Percentiles rank a stretch among this genome's conserved stretches.
phyloP scores from a whole-genome alignment of 2,888 invertebrate species.

The Platynereis dumerilii region DNA sequence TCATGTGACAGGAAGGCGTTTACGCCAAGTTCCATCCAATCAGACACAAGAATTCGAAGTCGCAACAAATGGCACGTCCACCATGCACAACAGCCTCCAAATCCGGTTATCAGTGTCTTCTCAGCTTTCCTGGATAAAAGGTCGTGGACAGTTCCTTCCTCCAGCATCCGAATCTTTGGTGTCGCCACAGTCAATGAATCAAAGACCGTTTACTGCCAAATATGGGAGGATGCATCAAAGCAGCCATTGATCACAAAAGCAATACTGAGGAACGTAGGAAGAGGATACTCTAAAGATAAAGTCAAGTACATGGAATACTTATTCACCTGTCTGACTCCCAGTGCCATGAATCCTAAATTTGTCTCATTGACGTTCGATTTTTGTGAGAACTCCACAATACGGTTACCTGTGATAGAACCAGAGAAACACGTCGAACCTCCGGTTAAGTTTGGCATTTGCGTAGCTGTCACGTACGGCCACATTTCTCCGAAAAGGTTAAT shows the following conservation, averaged over 20 bases:
- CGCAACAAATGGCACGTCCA: not conserved
- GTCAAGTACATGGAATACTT: constrained; percentile 11
- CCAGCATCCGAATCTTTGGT: not conserved
- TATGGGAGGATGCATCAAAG: not conserved
- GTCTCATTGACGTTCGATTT: constrained; percentile 1
- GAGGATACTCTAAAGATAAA: not conserved
- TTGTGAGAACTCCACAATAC: constrained; percentile 3
- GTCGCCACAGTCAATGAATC: not conserved
- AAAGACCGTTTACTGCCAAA: constrained; percentile 6
- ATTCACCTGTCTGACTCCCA: constrained; percentile 5
- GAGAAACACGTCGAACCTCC: not conserved
- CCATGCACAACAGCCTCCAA: not conserved
- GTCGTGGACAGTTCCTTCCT: not conserved
- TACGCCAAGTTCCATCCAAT: not conserved
- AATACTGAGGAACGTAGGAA: not conserved
- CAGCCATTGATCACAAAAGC: constrained; percentile 5
- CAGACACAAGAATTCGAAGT: not conserved
- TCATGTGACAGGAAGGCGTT: no score
- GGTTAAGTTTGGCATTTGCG: constrained; percentile 16
- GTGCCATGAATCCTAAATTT: not conserved
- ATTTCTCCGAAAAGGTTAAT: constrained; percentile 7
- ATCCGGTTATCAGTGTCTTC: constrained; percentile 1
- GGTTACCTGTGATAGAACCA: constrained; percentile 13
- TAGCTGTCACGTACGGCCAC: constrained; percentile 13
- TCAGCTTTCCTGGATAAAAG: constrained; percentile 7